Evolutionary conservation across 2,797 vertebrate genomes (phyloP).

Genomic region (Liasis olivaceus): DNA sequence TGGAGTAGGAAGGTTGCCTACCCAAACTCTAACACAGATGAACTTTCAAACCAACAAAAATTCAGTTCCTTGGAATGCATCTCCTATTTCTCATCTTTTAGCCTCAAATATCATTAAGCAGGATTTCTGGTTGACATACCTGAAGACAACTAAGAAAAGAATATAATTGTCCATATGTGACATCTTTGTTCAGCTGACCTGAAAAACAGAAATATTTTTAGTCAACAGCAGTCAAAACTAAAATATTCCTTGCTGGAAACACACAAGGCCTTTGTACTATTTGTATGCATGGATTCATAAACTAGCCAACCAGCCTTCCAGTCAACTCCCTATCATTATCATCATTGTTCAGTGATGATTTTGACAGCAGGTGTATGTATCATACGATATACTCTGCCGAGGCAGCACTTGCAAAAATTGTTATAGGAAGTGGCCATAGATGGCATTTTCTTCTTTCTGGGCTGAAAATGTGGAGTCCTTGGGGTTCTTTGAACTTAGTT

Average conservation of each 20-base stretch:
- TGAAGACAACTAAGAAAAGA: slow-evolving; percentile 76
- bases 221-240: background rate
- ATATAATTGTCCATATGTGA: slow-evolving; percentile 74
- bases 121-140: slow-evolving; percentile 59
- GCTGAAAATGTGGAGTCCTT: no score
- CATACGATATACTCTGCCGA: background rate
- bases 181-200: slow-evolving; percentile 77
- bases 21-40: no score
- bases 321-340: background rate
- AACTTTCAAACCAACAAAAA: background rate
- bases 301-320: background rate
- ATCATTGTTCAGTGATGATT: no score
- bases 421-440: background rate
- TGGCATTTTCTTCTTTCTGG: no score
- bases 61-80: background rate
- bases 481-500: no score
- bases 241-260: background rate
- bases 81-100: background rate
- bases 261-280: background rate
- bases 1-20: no score
- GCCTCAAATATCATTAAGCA: background rate
- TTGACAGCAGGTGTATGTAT: background rate
- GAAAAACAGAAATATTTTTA: slow-evolving; percentile 45
- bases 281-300: background rate
- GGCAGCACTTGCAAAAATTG: background rate